Percentiles rank a stretch among this genome's conserved stretches.
phyloP scores from a whole-genome alignment of 1,140 invertebrate species.

The Ruditapes philippinarum region DNA sequence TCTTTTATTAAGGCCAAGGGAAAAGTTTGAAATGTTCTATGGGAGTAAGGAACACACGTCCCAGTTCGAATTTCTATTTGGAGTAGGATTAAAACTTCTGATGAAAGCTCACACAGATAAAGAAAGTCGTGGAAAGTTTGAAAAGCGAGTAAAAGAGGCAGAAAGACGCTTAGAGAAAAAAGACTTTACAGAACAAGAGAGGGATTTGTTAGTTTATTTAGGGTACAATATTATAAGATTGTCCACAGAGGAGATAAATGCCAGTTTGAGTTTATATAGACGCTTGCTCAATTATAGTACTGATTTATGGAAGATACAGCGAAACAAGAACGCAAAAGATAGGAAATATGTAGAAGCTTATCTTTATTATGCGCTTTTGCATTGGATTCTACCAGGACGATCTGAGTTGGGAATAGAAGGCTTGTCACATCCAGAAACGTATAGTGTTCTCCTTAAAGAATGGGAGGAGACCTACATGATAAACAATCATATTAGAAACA shows the following conservation, averaged over 20 bases:
- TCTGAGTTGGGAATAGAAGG: not conserved
- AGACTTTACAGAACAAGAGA: not conserved
- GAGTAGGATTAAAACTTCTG: slow-evolving; percentile 15
- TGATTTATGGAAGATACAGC: not conserved
- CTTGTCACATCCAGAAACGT: not conserved
- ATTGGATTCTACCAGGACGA: slow-evolving; percentile 18
- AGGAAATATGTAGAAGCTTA: slow-evolving; percentile 26
- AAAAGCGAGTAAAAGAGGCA: not conserved
- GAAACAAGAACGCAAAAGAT: not conserved
- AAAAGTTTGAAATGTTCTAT: slow-evolving; percentile 37
- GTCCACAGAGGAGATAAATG: not conserved
- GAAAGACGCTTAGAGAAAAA: not conserved
- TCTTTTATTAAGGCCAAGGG: slow-evolving; percentile 17
- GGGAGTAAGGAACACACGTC: not conserved
- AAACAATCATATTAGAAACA: slow-evolving; percentile 25
- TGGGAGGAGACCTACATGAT: slow-evolving; percentile 16
- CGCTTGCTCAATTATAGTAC: slow-evolving; percentile 13
- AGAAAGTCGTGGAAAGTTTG: not conserved
- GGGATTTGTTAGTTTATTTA: slow-evolving; percentile 37
- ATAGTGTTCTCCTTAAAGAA: not conserved
- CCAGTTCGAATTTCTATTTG: slow-evolving; percentile 26
- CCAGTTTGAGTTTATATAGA: not conserved
- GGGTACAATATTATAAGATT: slow-evolving; percentile 29
- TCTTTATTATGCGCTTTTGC: slow-evolving; percentile 44
- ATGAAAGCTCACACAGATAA: slow-evolving; percentile 1